Evolutionary conservation across 2,113 vertebrate genomes (phyloP).

Genomic region (Tyrannus savana): DNA sequence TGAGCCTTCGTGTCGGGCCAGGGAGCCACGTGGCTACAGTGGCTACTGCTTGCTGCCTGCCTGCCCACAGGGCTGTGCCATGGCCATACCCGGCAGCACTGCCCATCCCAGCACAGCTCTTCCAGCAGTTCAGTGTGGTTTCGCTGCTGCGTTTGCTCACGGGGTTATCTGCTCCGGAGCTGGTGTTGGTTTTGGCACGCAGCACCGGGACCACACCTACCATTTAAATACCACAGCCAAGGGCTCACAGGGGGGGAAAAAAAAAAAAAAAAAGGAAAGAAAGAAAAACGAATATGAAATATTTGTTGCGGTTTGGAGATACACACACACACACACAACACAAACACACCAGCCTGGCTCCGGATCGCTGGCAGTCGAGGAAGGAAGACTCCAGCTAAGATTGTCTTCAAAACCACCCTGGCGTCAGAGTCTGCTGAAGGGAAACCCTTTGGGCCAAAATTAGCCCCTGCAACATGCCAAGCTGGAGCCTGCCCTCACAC

Average conservation of each 20-base stretch:
- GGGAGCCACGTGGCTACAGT: not conserved
- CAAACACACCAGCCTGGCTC: slow-evolving; percentile 46
- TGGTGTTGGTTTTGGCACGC: slow-evolving; percentile 69
- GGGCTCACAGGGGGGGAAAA: not conserved
- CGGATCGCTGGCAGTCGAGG: not conserved
- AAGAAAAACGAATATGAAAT: slow-evolving; percentile 55
- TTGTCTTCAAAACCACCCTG: slow-evolving; percentile 45
- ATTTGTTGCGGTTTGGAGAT: slow-evolving; percentile 72
- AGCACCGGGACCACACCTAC: slow-evolving; percentile 67
- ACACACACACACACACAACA: slow-evolving; percentile 45
- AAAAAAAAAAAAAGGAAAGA: not conserved
- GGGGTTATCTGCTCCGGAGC: slow-evolving; percentile 63
- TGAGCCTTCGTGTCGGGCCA: accelerated
- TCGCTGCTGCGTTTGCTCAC: slow-evolving; percentile 10
- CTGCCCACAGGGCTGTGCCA: not conserved
- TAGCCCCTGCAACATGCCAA: slow-evolving; percentile 18
- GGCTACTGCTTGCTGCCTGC: not conserved
- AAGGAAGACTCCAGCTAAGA: slow-evolving; percentile 45
- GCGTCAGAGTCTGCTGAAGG: not conserved
- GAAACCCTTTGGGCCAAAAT: slow-evolving; percentile 57
- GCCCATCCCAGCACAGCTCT: not conserved
- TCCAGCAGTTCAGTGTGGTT: not conserved
- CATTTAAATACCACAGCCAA: slow-evolving; percentile 69
- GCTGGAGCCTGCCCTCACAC: not conserved
- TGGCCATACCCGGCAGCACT: not conserved